Percentiles rank a stretch among this genome's conserved stretches.
Conservation (phyloP, 1,140 invertebrate genomes). For the Orchestia grillus region DNA sequence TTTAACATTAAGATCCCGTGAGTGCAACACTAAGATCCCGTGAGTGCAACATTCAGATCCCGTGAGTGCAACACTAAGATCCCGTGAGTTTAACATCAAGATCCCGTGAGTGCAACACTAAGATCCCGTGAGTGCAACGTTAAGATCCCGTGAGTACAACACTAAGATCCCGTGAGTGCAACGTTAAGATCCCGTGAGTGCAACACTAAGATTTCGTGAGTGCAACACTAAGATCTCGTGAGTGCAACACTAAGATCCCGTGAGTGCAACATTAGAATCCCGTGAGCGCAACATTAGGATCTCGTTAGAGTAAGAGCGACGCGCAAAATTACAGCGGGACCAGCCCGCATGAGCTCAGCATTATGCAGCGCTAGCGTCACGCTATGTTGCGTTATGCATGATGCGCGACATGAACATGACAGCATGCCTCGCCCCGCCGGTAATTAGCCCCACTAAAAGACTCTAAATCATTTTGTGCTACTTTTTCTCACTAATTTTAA, state of each 20-base stretch:
- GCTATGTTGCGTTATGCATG: background rate
- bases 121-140: background rate
- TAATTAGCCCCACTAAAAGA: background rate
- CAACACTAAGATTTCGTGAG: background rate
- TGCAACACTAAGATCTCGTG: background rate
- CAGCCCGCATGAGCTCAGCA: background rate
- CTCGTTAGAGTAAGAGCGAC: background rate
- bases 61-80: background rate
- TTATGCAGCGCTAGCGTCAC: background rate
- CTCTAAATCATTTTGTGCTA: background rate
- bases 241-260: background rate
- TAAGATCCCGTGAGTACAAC: background rate
- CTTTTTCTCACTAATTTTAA: background rate
- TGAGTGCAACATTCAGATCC: background rate
- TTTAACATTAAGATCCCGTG: too few species aligned
- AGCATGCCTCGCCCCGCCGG: background rate
- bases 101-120: background rate
- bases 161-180: background rate
- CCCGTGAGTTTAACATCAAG: background rate
- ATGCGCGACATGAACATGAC: background rate
- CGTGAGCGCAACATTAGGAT: background rate
- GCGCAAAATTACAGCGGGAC: background rate
- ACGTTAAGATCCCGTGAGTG: background rate
- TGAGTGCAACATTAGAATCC: background rate
- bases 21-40: background rate